Base-by-base conservation (phyloP, 2,797 vertebrate genomes). In the Choloepus didactylus region DNA sequence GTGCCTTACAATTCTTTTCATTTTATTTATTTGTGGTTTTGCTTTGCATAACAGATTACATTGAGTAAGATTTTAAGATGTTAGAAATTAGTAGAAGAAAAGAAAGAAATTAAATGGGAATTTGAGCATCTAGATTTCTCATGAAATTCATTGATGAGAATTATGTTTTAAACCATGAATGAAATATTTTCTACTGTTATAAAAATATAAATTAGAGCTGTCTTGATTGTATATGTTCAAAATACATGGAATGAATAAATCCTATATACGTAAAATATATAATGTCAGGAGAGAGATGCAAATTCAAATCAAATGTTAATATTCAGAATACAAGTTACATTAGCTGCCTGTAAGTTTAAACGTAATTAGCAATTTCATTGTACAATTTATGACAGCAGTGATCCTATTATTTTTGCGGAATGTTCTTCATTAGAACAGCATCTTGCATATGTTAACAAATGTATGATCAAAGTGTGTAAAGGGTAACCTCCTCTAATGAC, bases 311-410 rank as follows among this genome's bases (percentile, higher is more conserved):
- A 56, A 91, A 21, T 66, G 31, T 76, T 87, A 94, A 62, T 56
- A 96, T 35, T 96, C 27, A 86, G 0, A 64, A 51, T 16, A 94
- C 7, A 51, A 91, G 11, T 15, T 88, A 35, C 31, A 96, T 89
- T 95, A 91, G 46, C 51, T 80, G 67, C 76, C 31, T 89, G 41
- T 69, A 97, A 77, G 35, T 1, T 93, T 31, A 97, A 90, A 90
- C 70, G 80, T 84, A 96, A 96, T 94, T 31, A 97, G 31, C 18
- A 93, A 75, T 91, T 97, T 95, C 56, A 93, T 56, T 82, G 6
- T 62, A 88, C 75, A 85, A 94, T 91, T 92, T 88, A 87, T 1
- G 35, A 25, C 88, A 87, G 67, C 54, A 87, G 23, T 67, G n/a
- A 85, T 91, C 21, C 41, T 2, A 0, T 16, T 69, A 49, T 14